These are phyloP conservation scores for Hydropsyche tenuis DNA, from an alignment of 1,140 invertebrate genomes.

Conservation along the genomic window DNA sequence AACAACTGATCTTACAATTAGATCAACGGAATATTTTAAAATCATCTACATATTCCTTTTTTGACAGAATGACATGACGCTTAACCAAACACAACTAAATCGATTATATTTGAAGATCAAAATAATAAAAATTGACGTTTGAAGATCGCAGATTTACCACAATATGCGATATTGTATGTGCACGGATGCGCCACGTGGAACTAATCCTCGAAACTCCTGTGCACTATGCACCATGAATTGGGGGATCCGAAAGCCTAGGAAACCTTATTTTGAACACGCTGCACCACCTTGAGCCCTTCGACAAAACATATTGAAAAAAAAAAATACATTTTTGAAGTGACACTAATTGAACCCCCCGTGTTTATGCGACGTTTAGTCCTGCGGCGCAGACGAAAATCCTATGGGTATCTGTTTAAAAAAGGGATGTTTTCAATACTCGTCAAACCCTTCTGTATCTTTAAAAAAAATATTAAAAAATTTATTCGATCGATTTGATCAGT, in stretches of 20 bases:
- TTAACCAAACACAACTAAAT: too few relatives aligned
- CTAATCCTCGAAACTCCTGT: constrained; percentile 41
- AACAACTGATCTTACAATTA: too few relatives aligned
- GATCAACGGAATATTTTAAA: too few relatives aligned
- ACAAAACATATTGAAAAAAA: constrained; percentile 25
- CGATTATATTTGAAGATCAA: too few relatives aligned
- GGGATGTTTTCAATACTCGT: constrained; percentile 8
- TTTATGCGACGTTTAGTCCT: constrained; percentile 30
- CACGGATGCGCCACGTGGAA: constrained; percentile 46
- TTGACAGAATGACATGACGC: too few relatives aligned
- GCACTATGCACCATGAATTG: too few relatives aligned
- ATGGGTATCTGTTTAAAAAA: not conserved
- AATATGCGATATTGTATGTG: constrained; percentile 34
- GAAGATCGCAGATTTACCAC: not conserved
- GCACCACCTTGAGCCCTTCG: constrained; percentile 1
- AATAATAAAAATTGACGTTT: not conserved
- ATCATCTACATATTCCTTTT: too few relatives aligned
- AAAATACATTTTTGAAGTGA: constrained; percentile 47
- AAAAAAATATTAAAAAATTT: too few relatives aligned
- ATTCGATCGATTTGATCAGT: too few relatives aligned
- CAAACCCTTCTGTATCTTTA: not conserved
- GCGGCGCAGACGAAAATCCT: constrained; percentile 8
- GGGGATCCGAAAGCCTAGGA: not conserved
- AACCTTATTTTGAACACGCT: constrained; percentile 14
- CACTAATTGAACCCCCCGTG: constrained; percentile 45